Evolutionary conservation across 2,888 invertebrate species (phyloP), one percentile per base, ranked within the genome.

Genomic region (Rotaria macrura): DNA sequence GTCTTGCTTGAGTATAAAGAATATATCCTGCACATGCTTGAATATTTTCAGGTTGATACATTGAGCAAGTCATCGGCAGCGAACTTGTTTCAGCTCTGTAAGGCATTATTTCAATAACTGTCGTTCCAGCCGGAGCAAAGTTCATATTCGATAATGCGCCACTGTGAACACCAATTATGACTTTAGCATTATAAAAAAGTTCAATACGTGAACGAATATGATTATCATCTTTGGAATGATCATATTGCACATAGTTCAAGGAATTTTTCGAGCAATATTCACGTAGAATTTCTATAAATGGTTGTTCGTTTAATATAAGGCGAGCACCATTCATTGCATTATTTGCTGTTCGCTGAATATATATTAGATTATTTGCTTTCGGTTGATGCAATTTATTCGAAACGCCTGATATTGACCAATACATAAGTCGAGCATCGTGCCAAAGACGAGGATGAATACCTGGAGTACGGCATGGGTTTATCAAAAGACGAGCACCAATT

Each of bases 1-100:
- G 17, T 34, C 29, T 12, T 29, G 65, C 65, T 65, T 65, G 65
- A 29, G 14, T 38, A 65, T 65, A 65, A 17, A 65, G 38, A 65
- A 65, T 65, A 34, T 65, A 47, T 47, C 65, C 65, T 34, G 65
- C 65, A 65, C 65, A 65, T 65, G 65, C 65, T 65, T 65, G n/a
- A 0, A 65, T 1, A 65, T 65, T 25, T 9, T 17, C 17, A 29
- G 65, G 34, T n/a, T 34, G n/a, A 65, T 20, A 65, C 65, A 65
- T 65, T 65, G 65, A 65, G 38, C 65, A 65, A 20, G 65, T 65
- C 65, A 65, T 65, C 38, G 65, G 65, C 4, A 65, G 20, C 20
- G 34, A 65, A 65, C 65, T 65, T 65, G 34, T 20, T 20, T 0
- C 3, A 9, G 65, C 2, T 65, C 34, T 65, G n/a, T 38, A 65